Conservation (phyloP, 1,140 invertebrate genomes). For the Diorhabda carinulata region DNA sequence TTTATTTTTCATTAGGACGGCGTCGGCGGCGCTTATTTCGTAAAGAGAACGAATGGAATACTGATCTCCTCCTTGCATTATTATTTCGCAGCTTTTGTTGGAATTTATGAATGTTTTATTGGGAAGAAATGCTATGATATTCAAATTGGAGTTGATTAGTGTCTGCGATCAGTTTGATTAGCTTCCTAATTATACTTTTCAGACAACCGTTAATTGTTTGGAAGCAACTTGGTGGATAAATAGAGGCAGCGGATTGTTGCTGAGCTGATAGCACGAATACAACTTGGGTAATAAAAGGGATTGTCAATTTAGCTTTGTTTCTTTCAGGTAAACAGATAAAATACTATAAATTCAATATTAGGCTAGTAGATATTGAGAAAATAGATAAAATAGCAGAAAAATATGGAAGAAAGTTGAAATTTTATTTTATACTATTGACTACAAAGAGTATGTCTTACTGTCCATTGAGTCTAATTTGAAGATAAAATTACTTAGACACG, state of each 20-base stretch:
- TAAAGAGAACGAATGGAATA: background rate
- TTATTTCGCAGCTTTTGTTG: conserved; percentile 7
- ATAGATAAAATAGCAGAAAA: no score
- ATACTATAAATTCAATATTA: no score
- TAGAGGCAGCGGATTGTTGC: background rate
- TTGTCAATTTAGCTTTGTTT: no score
- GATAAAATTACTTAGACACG: no score
- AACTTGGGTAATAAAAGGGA: no score
- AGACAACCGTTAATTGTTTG: background rate
- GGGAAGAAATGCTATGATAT: background rate
- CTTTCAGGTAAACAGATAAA: no score
- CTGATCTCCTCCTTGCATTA: background rate
- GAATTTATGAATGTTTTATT: conserved; percentile 9
- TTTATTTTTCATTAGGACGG: conserved; percentile 12
- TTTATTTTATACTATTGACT: no score
- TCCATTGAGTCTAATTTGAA: no score
- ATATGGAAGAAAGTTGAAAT: no score
- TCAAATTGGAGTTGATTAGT: conserved; percentile 1
- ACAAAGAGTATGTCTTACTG: no score
- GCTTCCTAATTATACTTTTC: background rate
- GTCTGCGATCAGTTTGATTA: background rate
- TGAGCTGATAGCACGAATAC: background rate
- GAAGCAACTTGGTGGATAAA: background rate
- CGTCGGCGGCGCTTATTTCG: background rate
- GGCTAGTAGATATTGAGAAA: no score